A percentile compares a stretch with the other conserved stretches of the same genome.
Evolutionary conservation across 2,888 invertebrate species (phyloP).

Genomic region (Eilema griseolum): DNA sequence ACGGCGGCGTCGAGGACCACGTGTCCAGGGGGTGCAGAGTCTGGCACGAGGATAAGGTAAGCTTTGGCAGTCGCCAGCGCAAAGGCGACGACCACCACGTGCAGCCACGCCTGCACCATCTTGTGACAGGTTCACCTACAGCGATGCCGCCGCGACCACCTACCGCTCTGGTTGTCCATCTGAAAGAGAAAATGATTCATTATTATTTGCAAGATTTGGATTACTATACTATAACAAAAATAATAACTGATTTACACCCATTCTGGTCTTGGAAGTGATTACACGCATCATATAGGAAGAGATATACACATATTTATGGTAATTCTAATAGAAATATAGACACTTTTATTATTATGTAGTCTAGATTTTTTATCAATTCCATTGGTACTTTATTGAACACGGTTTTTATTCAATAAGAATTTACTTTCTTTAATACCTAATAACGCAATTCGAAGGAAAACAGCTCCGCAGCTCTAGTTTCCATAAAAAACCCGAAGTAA

Average conservation of each 20-base stretch:
- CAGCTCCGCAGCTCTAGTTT: background rate
- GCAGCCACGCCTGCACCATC: slow-evolving; percentile 70
- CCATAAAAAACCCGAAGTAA: slow-evolving; percentile 36
- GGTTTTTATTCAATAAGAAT: background rate
- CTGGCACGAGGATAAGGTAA: slow-evolving; percentile 88
- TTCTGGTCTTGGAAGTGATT: too few species aligned
- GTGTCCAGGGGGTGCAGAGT: slow-evolving; percentile 88
- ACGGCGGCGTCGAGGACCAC: slow-evolving; percentile 93
- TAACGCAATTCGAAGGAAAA: background rate
- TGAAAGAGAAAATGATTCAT: slow-evolving; percentile 57
- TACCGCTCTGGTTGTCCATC: slow-evolving; percentile 69
- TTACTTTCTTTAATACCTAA: background rate
- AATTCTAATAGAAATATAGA: background rate
- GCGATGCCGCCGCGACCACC: slow-evolving; percentile 76
- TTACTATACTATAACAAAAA: too few species aligned
- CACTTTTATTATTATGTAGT: background rate
- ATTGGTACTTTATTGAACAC: background rate
- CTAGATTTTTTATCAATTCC: background rate
- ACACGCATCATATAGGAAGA: too few species aligned
- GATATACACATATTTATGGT: too few species aligned
- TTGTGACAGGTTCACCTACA: slow-evolving; percentile 73
- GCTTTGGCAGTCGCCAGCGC: slow-evolving; percentile 70
- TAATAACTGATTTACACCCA: too few species aligned
- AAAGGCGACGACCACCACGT: slow-evolving; percentile 65
- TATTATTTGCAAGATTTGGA: background rate